Evolutionary conservation across 2,797 vertebrate species (phyloP), one percentile per base, ranked within the genome.

Genomic region (Pelochelys cantorii): DNA sequence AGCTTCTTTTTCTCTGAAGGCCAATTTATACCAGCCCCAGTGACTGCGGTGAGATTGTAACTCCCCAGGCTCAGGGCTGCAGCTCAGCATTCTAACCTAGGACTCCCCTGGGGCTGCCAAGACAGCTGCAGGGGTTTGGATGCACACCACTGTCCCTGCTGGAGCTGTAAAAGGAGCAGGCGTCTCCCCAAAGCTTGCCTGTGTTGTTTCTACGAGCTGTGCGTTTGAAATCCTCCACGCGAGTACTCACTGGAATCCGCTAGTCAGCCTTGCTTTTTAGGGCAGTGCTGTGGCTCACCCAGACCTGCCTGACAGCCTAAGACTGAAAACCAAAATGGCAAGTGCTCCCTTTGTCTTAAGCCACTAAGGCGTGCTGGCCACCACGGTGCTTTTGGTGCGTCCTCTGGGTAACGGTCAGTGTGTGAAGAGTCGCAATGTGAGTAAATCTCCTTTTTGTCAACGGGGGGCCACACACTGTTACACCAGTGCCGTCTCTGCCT

Each of bases 11-110:
- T 93, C 97, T 97, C 97, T 31, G 48, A 96, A 97, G 97, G 96
- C 96, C 97, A 96, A 97, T 98, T 98, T 97, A 95, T 57, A 95
- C 92, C 87, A 95, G 91, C 90, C 92, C 95, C 96, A 89, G 94
- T 5, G 88, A 85, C 89, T 92, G 90, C 91, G 48, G 92, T 0
- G 89, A 96, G 94, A 81, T 90, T 85, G 84, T 22, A 91, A 88
- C 93, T 93, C 96, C 97, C 97, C 90, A 62, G 68, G 20, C 85
- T 90, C 95, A 42, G 79, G 92, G 92, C 95, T 93, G 96, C 0
- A 1, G 93, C 96, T 90, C 78, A 1, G 74, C 42, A 20, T 93
- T 92, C 94, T 65, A 53, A 82, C 87, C 5, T 8, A 78, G 65
- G 92, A 74, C n/a, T 52, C 1, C 34, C 79, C 68, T 4, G 84